Conservation (phyloP, 2,113 vertebrate species). For the Cyanistes caeruleus region DNA sequence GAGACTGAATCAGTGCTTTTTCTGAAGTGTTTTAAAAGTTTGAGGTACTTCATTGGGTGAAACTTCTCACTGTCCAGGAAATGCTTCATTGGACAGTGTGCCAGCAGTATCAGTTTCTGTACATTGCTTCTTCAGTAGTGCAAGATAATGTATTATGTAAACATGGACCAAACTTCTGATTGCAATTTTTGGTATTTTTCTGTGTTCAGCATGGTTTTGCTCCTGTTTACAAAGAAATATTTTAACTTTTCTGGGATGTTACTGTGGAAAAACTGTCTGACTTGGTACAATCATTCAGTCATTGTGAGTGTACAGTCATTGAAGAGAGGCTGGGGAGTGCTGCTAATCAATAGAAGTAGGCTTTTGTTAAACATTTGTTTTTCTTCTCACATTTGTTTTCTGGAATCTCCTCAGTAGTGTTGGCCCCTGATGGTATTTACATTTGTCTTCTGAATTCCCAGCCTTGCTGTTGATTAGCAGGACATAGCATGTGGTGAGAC, state of each 20-base stretch:
- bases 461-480: not conserved
- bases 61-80: not conserved
- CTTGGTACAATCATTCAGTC: conserved; percentile 10
- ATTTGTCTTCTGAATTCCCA: not conserved
- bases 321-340: not conserved
- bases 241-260: not conserved
- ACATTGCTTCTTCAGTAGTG: not conserved
- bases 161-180: not conserved
- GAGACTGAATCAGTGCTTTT: not conserved
- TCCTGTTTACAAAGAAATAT: not conserved
- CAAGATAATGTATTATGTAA: not conserved
- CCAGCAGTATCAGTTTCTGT: not conserved
- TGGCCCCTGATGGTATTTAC: not conserved
- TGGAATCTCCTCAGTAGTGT: not conserved
- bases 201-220: not conserved
- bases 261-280: conserved; percentile 7
- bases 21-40: not conserved
- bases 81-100: not conserved
- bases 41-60: not conserved
- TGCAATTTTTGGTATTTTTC: not conserved
- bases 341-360: not conserved
- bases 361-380: conserved; percentile 2
- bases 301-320: not conserved
- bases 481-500: not conserved
- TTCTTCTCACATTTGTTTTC: not conserved